A percentile compares a stretch with the other conserved stretches of the same genome.
These are phyloP conservation scores for Catharus bicknelli DNA, from an alignment of 2,113 vertebrate genomes.

Conservation along the genomic window DNA sequence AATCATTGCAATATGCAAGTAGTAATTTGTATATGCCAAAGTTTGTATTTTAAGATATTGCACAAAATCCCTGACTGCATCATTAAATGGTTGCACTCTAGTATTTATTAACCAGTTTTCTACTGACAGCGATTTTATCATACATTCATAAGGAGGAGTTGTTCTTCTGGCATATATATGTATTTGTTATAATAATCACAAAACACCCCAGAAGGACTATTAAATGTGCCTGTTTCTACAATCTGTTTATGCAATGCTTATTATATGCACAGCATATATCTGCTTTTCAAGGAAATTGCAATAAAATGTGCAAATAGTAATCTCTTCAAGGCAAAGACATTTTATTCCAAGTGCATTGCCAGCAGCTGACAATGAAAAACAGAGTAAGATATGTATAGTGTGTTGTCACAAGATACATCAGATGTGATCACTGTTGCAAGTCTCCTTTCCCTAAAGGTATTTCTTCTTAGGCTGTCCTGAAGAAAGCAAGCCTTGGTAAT, in stretches of 20 bases:
- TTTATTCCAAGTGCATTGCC: not conserved
- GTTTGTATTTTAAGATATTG: not conserved
- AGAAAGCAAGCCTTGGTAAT: not conserved
- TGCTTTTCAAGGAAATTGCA: slow-evolving; percentile 16
- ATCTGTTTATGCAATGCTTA: slow-evolving; percentile 29
- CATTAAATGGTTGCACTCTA: not conserved
- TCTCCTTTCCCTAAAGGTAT: slow-evolving; percentile 6
- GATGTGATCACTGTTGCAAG: not conserved
- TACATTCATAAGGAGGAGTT: not conserved
- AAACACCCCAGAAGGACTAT: not conserved
- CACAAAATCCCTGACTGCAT: not conserved
- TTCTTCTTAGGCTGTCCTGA: not conserved
- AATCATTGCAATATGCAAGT: not conserved
- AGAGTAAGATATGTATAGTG: not conserved
- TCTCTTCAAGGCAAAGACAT: slow-evolving; percentile 1
- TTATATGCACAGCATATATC: not conserved
- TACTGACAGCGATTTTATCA: not conserved
- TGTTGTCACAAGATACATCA: slow-evolving; percentile 12
- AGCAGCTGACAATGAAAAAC: not conserved
- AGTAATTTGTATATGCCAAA: not conserved
- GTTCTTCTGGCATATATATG: not conserved
- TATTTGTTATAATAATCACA: slow-evolving; percentile 30
- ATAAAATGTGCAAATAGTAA: slow-evolving; percentile 32
- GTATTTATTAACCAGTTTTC: not conserved
- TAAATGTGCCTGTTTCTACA: slow-evolving; percentile 8